These are phyloP conservation scores for Semnornis frantzii DNA, from an alignment of 2,113 vertebrate genomes.

Conservation along the genomic window DNA sequence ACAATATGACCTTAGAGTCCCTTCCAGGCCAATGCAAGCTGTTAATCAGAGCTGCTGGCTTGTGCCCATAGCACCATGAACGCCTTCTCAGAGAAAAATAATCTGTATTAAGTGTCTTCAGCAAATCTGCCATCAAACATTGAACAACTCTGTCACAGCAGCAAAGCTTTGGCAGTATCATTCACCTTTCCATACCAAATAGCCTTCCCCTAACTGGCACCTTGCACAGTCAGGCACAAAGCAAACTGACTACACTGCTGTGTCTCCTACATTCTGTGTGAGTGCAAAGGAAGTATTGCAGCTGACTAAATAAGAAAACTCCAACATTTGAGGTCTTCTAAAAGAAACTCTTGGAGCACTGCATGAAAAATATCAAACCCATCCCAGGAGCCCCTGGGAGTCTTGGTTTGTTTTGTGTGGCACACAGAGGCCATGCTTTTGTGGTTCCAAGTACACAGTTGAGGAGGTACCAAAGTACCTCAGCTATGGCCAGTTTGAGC, in stretches of 20 bases:
- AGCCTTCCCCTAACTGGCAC: background rate
- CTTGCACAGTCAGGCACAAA: background rate
- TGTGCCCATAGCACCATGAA: background rate
- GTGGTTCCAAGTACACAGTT: background rate
- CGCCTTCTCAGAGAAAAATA: background rate
- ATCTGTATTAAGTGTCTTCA: background rate
- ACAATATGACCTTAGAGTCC: no score
- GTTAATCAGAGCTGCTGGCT: background rate
- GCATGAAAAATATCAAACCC: background rate
- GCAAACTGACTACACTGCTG: background rate
- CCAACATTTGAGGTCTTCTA: background rate
- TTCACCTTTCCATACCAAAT: background rate
- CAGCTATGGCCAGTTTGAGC: fast-evolving
- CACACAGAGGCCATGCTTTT: background rate
- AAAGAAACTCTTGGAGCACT: background rate
- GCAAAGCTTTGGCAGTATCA: background rate
- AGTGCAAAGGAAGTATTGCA: background rate
- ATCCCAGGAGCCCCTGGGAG: background rate
- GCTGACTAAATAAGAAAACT: background rate
- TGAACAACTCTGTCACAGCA: background rate
- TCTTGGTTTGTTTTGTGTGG: background rate
- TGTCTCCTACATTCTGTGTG: background rate
- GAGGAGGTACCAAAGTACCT: background rate
- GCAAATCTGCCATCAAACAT: background rate
- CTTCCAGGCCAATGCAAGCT: no score